phyloP scores from a whole-genome alignment of 2,888 invertebrate species.

The Leptinotarsa peninsularis region DNA sequence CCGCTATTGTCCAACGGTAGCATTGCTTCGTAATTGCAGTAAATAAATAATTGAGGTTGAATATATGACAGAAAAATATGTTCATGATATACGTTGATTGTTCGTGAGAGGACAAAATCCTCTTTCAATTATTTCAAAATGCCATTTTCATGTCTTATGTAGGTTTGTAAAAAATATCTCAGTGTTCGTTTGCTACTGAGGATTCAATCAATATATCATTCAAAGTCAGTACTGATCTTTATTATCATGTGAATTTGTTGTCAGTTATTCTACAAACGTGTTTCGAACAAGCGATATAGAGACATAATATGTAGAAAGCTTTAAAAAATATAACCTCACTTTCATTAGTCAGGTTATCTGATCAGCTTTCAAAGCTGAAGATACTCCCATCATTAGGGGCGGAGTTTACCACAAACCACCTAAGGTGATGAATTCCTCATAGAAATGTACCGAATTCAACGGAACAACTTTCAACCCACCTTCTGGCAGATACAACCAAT shows the following conservation, averaged over 20 bases:
- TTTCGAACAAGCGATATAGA: too few species aligned
- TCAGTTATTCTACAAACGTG: too few species aligned
- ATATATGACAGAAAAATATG: conserved; percentile 39
- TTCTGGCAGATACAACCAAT: too few species aligned
- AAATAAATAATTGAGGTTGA: conserved; percentile 50
- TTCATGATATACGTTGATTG: conserved; percentile 23
- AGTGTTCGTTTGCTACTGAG: background rate
- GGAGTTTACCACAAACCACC: too few species aligned
- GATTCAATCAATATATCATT: too few species aligned
- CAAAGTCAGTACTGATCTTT: too few species aligned
- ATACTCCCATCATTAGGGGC: background rate
- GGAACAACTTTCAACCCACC: too few species aligned
- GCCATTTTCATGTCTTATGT: too few species aligned
- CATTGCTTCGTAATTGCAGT: conserved; percentile 59
- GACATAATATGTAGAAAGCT: background rate
- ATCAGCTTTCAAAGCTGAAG: background rate
- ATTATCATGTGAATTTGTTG: too few species aligned
- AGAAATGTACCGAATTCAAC: too few species aligned
- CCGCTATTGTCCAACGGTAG: conserved; percentile 53
- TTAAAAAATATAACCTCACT: background rate
- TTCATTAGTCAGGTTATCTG: background rate
- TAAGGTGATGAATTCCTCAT: too few species aligned
- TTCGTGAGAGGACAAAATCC: too few species aligned
- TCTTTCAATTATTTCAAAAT: conserved; percentile 25
- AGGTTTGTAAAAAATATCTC: background rate